These are phyloP conservation scores for Zaprionus taronus DNA, from an alignment of 1,140 invertebrate genomes.

Conservation along the genomic window DNA sequence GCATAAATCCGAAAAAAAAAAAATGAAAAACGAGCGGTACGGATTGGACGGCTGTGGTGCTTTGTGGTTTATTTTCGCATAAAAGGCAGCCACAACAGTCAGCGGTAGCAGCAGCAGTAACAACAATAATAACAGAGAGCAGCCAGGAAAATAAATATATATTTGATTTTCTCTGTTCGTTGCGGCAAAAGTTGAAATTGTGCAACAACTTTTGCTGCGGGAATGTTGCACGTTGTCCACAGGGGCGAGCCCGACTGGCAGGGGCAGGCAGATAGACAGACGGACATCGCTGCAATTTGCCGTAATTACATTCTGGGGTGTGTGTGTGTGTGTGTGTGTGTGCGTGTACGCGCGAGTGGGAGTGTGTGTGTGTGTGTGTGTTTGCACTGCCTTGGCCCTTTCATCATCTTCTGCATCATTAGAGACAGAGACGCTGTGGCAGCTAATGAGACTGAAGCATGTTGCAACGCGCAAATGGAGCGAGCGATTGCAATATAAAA, in stretches of 20 bases:
- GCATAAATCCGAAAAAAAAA: slow-evolving; percentile 64
- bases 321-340: slow-evolving; percentile 29
- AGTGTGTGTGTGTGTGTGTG: slow-evolving; percentile 25
- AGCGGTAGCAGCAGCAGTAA: background rate
- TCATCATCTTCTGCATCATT: slow-evolving; percentile 68
- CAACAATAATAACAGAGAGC: background rate
- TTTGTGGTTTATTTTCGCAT: slow-evolving; percentile 75
- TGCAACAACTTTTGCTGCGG: slow-evolving; percentile 32
- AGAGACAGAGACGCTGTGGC: slow-evolving; percentile 48
- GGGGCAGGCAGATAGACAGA: slow-evolving; percentile 1
- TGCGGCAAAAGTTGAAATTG: slow-evolving; percentile 72
- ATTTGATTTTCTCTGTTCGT: slow-evolving; percentile 66
- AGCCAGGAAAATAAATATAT: slow-evolving; percentile 52
- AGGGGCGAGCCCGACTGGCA: background rate
- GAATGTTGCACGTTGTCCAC: background rate
- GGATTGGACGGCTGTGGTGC: slow-evolving; percentile 50
- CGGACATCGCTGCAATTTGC: slow-evolving; percentile 49
- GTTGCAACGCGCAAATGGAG: slow-evolving; percentile 31
- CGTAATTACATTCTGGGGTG: slow-evolving; percentile 72
- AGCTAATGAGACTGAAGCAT: slow-evolving; percentile 58
- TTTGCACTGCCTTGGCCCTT: slow-evolving; percentile 6
- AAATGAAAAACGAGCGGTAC: slow-evolving; percentile 58
- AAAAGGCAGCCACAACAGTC: slow-evolving; percentile 14
- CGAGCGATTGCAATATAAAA: slow-evolving; percentile 42
- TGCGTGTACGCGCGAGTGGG: background rate